phyloP scores from a whole-genome alignment of 2,113 vertebrate species.

The Grammomys dolichurus region DNA sequence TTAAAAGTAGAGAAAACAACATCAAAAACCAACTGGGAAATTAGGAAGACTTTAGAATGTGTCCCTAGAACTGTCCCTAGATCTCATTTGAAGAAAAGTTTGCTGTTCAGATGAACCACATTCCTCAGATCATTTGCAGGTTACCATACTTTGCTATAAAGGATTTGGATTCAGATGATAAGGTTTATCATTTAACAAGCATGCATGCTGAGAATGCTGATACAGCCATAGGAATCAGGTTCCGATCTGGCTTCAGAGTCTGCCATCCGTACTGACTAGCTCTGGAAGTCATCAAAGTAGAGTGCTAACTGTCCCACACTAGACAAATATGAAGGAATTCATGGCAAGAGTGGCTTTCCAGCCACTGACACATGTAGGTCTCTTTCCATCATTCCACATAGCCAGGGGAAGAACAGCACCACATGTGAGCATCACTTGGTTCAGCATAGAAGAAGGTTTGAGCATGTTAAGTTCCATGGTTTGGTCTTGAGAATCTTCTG shows the following conservation, averaged over 20 bases:
- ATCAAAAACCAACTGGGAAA: not conserved
- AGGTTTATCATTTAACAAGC: not conserved
- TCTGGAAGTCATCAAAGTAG: not conserved
- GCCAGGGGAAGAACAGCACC: not conserved
- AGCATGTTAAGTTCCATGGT: not conserved
- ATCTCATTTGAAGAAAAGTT: not conserved
- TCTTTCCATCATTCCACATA: not conserved
- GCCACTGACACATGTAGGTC: not conserved
- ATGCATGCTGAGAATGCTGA: not conserved
- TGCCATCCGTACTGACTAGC: not conserved
- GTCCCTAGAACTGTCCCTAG: not conserved
- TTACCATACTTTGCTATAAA: not conserved
- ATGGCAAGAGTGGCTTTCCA: not conserved
- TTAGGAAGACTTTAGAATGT: conserved; percentile 17
- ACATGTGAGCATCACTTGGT: not conserved
- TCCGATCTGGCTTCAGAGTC: not conserved
- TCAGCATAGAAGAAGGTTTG: rapidly evolving
- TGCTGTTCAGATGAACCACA: not conserved
- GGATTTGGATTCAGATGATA: too few relatives aligned
- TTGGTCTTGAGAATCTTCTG: not conserved
- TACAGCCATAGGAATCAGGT: not conserved
- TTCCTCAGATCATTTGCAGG: not conserved
- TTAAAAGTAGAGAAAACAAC: not conserved
- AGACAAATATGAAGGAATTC: not conserved
- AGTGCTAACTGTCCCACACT: not conserved